These are phyloP conservation scores for Oscarella lobularis DNA, from an alignment of 37 sponge, comb jelly and placozoan genomes.

Conservation along the genomic window DNA sequence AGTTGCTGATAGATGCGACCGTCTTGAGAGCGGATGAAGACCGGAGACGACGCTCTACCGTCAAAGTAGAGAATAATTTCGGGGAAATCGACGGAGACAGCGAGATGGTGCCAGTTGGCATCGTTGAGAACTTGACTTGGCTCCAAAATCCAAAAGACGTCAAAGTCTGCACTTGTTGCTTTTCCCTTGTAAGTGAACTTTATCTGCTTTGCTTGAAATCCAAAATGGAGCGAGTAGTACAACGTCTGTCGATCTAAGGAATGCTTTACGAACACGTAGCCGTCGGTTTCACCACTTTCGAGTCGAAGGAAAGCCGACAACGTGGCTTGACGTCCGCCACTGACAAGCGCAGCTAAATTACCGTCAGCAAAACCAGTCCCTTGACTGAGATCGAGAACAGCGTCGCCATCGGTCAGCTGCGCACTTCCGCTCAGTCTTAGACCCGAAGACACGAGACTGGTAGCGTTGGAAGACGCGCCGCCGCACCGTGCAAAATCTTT, in stretches of 20 bases:
- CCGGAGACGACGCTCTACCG: neutral
- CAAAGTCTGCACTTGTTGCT: no score
- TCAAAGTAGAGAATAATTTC: neutral
- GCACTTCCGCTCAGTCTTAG: neutral
- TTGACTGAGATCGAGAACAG: neutral
- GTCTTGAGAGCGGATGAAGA: no score
- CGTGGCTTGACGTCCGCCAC: neutral
- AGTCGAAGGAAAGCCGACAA: neutral
- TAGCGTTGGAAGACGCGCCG: neutral
- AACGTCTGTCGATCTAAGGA: neutral
- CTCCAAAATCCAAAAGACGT: neutral
- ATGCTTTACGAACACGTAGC: neutral
- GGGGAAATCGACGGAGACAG: neutral
- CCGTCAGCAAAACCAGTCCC: neutral
- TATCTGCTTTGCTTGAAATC: neutral
- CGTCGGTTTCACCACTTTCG: neutral
- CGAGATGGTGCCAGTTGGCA: neutral
- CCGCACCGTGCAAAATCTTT: neutral
- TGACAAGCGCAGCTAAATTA: neutral
- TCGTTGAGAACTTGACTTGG: neutral
- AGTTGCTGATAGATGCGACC: neutral
- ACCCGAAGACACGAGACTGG: neutral
- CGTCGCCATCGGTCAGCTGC: neutral
- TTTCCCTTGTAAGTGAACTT: neutral
- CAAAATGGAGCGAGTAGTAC: neutral